Base-by-base conservation (phyloP, 2,113 vertebrate genomes). In the Leiothrix lutea region DNA sequence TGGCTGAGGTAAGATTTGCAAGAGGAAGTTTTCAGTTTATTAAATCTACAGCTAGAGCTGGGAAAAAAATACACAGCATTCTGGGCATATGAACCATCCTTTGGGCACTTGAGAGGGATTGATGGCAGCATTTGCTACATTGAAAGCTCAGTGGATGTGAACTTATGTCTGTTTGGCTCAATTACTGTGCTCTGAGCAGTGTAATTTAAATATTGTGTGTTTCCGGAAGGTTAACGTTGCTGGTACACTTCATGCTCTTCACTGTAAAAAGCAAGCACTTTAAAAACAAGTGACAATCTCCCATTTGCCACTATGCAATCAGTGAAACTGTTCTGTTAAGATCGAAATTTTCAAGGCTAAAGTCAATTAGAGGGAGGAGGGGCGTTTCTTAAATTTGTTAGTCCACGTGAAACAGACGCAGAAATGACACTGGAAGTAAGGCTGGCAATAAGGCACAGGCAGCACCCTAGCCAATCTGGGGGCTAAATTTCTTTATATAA, bases 141-240 rank as follows among this genome's bases (percentile, higher is more conserved):
- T 95, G 92, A 88, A 94, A 71, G 81, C 95, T 96, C 81, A 93
- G 67, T 92, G 79, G 88, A 90, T 96, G 67, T 94, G 90, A 95
- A 90, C 90, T 95, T 93, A 53, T 67, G 85, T 94, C 79, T 96
- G 87, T 95, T 96, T 93, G 92, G 92, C 94, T 95, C 95, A 90
- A 91, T 96, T 92, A 88, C 92, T 95, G 94, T 88, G 88, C 90
- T 95, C 82, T 74, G 87, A 96, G 96, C 93, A 94, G 67, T 92
- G 88, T 93, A 96, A 95, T 97, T 96, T 96, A 96, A 96, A 96
- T 97, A 96, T 90, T 93, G 85, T 95, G 85, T 96, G 87, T 95
- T 96, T 96, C 95, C 44, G 1, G 95, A 95, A 97, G 90, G 96
- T 95, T 96, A 96, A 51, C 88, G 0, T 80, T 95, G 85, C 94